Base-by-base conservation (phyloP, 2,888 invertebrate species). In the Polydrusus tereticollis region DNA sequence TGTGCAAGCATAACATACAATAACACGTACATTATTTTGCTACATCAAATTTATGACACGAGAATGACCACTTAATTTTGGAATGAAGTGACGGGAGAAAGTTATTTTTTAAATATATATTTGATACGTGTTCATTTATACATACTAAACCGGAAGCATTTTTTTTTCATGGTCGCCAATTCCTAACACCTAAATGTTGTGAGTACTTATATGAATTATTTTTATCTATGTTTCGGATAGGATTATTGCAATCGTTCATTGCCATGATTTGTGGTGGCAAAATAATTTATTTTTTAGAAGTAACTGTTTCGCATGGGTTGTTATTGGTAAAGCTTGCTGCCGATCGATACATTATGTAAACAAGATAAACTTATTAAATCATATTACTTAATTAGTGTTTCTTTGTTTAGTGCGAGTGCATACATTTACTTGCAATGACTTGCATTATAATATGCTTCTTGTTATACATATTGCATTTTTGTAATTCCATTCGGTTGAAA, bases 301-400 rank as follows among this genome's bases (percentile, higher is more conserved):
- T n/a, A 47, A 47, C n/a, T 21, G 12, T 23, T 20, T 23, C 6
- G 47, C 47, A 47, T n/a, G 47, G n/a, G n/a, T n/a, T n/a, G n/a
- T n/a, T n/a, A 10, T 23, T 47, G 23, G 21, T 12, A 12, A 23
- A 2, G 12, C 47, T 21, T 23, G n/a, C 47, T 47, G n/a, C 47
- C 23, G n/a, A 47, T 47, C 47, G 21, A 47, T 47, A 23, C 21
- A 47, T 47, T 47, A 23, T 47, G 12, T 47, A 47, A 47, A 47
- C 23, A 47, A 47, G 47, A 47, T 47, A 47, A 47, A 47, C 21
- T 23, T 21, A 47, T 47, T 47, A 10, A 20, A 23, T 47, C 47
- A 21, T 23, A 45, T 45, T 45, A 47, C 21, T 41, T 23, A 47
- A 47, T 47, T 47, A 47, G 47, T 23, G 21, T 47, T 36, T 41